These are phyloP conservation scores for Platycercus adscitus DNA, from an alignment of 2,113 vertebrate species.

Conservation along the genomic window DNA sequence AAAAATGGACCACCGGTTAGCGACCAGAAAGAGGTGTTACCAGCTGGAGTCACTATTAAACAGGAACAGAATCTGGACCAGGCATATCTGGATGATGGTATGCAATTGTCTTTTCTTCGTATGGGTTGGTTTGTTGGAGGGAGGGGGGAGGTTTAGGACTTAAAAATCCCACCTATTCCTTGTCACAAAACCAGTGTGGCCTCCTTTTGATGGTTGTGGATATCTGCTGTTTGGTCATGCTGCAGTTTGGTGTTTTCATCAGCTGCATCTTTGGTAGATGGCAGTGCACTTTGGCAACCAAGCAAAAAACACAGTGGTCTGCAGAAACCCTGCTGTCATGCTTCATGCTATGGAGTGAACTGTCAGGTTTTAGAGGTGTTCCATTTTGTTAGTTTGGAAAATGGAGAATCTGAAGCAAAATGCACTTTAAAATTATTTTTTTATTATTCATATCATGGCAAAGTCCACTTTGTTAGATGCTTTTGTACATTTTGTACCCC, in stretches of 20 bases:
- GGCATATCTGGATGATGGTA: constrained; percentile 96
- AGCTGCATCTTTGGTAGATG: not conserved
- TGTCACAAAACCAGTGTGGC: not conserved
- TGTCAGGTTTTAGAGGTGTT: not conserved
- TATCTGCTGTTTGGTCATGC: not conserved
- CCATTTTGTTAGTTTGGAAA: constrained; percentile 30
- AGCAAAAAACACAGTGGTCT: not conserved
- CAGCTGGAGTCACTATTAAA: constrained; percentile 90
- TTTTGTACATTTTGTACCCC: constrained; percentile 43
- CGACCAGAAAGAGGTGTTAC: constrained; percentile 77
- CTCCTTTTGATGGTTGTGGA: not conserved
- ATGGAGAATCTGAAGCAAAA: constrained; percentile 41
- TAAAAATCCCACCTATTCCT: not conserved
- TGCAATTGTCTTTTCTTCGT: constrained; percentile 4
- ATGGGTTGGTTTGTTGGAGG: not conserved
- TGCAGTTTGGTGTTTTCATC: not conserved
- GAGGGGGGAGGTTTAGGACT: not conserved
- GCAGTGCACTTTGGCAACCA: not conserved
- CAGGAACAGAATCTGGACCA: constrained; percentile 97
- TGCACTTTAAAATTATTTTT: not conserved
- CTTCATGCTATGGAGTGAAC: not conserved
- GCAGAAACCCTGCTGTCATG: not conserved
- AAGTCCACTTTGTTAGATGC: constrained; percentile 24
- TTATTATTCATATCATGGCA: constrained; percentile 48
- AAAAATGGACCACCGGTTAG: constrained; percentile 78